Conservation (phyloP, 2,888 invertebrate species). For the Tethea ocularis region DNA sequence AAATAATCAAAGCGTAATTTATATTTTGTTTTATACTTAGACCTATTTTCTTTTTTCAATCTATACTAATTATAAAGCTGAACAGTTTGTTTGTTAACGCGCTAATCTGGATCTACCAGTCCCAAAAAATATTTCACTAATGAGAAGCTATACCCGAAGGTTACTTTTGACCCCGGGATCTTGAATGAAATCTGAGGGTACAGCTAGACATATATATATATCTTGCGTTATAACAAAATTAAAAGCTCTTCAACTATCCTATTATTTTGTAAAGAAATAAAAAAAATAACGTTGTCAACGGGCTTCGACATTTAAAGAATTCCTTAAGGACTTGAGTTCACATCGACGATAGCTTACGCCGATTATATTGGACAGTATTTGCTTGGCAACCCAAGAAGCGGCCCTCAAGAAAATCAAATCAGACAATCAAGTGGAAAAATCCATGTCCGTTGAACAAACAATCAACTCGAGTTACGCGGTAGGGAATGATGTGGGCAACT, state of each 20-base stretch:
- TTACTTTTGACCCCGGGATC: no score
- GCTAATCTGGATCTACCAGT: no score
- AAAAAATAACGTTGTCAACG: not conserved
- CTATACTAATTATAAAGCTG: no score
- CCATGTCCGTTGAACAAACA: constrained; percentile 80
- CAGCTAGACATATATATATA: no score
- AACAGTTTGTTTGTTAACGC: no score
- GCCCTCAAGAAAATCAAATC: constrained; percentile 79
- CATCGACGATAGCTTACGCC: constrained; percentile 22
- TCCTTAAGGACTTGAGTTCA: constrained; percentile 1
- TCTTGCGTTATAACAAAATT: no score
- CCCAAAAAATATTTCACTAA: no score
- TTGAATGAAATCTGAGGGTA: no score
- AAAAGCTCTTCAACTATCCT: not conserved
- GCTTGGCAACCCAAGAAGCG: constrained; percentile 57
- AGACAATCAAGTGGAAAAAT: constrained; percentile 84
- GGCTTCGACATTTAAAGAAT: not conserved
- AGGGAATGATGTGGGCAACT: constrained; percentile 69
- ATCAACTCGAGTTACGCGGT: constrained; percentile 79
- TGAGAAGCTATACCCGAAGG: no score
- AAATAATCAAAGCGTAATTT: not conserved
- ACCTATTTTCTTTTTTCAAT: not conserved
- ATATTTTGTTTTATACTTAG: not conserved
- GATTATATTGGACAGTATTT: constrained; percentile 56
- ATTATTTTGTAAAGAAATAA: not conserved